Conservation (phyloP, 2,888 invertebrate species). For the Xylota segnis region DNA sequence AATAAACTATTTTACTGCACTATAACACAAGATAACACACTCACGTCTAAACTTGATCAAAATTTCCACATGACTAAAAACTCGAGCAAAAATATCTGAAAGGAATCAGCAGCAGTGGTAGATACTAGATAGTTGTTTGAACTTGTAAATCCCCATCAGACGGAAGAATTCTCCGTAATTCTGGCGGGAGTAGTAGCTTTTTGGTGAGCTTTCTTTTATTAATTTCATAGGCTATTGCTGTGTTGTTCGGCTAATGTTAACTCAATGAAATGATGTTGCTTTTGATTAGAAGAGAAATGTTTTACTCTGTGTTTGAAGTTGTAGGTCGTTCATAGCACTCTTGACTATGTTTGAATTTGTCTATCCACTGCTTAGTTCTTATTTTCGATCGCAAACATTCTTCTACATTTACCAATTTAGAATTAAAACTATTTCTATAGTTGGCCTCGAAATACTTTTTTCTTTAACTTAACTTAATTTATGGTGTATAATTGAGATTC, state of each 20-base stretch:
- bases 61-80: slow-evolving; percentile 48
- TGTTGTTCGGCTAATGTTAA: background rate
- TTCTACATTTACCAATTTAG: too few species aligned
- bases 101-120: slow-evolving; percentile 3
- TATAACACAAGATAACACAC: background rate
- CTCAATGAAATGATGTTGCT: background rate
- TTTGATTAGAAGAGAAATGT: too few species aligned
- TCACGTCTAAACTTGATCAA: slow-evolving; percentile 25
- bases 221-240: background rate
- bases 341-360: too few species aligned
- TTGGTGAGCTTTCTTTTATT: background rate
- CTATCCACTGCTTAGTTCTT: too few species aligned
- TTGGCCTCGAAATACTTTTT: too few species aligned
- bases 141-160: slow-evolving; percentile 34
- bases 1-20: background rate
- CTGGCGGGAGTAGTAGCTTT: slow-evolving; percentile 23
- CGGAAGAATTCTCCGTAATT: slow-evolving; percentile 13
- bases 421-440: too few species aligned
- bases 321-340: too few species aligned
- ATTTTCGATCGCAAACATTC: too few species aligned
- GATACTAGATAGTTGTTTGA: slow-evolving; percentile 1
- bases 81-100: slow-evolving; percentile 7
- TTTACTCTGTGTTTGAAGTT: too few species aligned
- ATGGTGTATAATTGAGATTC: too few species aligned
- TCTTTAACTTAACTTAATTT: too few species aligned